These are phyloP conservation scores for Drosophila demipolita DNA, from an alignment of 2,888 invertebrate species.

Conservation along the genomic window DNA sequence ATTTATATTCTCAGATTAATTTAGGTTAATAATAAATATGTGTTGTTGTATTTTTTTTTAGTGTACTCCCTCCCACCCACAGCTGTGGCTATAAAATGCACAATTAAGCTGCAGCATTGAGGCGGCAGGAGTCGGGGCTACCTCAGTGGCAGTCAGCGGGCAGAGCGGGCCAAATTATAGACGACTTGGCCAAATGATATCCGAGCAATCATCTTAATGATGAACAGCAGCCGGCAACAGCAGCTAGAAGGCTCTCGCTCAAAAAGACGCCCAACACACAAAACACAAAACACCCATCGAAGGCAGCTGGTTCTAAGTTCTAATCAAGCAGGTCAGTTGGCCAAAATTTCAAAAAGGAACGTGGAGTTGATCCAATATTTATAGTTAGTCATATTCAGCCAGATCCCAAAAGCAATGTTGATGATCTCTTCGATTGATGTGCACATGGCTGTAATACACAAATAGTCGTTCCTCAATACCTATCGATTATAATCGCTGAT, in stretches of 20 bases:
- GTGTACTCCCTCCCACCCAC: constrained; percentile 9
- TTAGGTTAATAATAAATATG: background rate
- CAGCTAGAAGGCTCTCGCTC: background rate
- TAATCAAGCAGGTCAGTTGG: constrained; percentile 30
- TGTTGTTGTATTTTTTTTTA: background rate
- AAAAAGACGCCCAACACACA: background rate
- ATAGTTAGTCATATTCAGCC: background rate
- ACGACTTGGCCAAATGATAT: constrained; percentile 43
- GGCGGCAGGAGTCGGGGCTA: constrained; percentile 17
- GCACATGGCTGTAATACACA: no score
- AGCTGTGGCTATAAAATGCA: constrained; percentile 32
- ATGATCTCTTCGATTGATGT: no score
- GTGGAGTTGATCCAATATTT: background rate
- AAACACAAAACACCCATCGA: background rate
- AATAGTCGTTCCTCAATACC: background rate
- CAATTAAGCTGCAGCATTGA: constrained; percentile 40
- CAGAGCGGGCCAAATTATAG: constrained; percentile 43
- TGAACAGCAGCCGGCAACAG: constrained; percentile 26
- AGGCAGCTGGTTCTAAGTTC: background rate
- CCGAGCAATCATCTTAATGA: constrained; percentile 57
- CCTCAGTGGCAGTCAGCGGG: constrained; percentile 26
- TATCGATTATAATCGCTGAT: background rate
- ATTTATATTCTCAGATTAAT: background rate
- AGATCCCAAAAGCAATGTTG: no score
- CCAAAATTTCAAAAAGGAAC: background rate